These are phyloP conservation scores for Portunus trituberculatus DNA, from an alignment of 1,140 invertebrate genomes.

Conservation along the genomic window DNA sequence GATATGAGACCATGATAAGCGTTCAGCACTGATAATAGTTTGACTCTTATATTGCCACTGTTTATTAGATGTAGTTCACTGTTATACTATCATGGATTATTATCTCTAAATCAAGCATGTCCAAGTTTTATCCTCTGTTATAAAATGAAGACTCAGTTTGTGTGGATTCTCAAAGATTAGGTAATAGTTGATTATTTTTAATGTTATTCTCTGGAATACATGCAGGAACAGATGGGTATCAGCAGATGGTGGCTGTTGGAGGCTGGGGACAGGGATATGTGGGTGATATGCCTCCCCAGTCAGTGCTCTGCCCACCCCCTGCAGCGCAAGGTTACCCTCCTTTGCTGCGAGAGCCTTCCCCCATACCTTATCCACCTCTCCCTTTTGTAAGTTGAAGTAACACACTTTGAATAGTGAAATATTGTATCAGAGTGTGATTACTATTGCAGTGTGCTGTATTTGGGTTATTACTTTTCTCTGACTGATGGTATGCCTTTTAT, in stretches of 20 bases:
- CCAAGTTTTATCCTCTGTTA: not conserved
- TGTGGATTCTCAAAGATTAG: not conserved
- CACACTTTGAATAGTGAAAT: not conserved
- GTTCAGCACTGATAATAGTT: too few relatives aligned
- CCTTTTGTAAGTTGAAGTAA: conserved; percentile 40
- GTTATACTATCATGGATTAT: too few relatives aligned
- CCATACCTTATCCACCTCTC: conserved; percentile 33
- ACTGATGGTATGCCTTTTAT: not conserved
- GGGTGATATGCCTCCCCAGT: conserved; percentile 39
- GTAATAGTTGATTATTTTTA: not conserved
- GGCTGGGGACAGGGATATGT: conserved; percentile 45
- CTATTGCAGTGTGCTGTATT: not conserved
- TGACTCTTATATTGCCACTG: too few relatives aligned
- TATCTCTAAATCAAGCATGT: too few relatives aligned
- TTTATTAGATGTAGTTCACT: too few relatives aligned
- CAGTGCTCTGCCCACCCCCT: conserved; percentile 43
- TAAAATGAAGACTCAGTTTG: not conserved
- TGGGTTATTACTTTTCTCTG: not conserved
- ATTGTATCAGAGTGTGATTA: not conserved
- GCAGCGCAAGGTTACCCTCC: conserved; percentile 39
- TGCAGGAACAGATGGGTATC: conserved; percentile 44
- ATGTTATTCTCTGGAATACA: not conserved
- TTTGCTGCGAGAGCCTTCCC: conserved; percentile 28
- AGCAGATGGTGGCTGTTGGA: conserved; percentile 40
- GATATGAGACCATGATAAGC: too few relatives aligned